phyloP scores from a whole-genome alignment of 2,888 invertebrate genomes.

The Pteria penguin region DNA sequence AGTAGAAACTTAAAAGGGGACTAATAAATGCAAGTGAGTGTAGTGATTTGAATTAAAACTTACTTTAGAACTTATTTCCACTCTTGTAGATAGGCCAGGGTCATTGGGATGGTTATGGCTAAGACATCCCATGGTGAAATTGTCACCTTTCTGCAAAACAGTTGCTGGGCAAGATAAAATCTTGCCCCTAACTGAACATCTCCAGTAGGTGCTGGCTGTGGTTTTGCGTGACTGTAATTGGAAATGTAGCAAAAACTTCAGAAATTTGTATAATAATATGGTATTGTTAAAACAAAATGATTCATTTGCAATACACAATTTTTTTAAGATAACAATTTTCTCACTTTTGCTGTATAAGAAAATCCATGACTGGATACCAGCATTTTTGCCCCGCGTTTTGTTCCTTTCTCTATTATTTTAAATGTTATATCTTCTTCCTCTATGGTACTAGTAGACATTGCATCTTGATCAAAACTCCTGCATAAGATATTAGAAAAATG shows the following conservation, averaged over 20 bases:
- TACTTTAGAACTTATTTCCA: neutral
- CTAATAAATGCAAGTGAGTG: no score
- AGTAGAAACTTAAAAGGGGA: no score
- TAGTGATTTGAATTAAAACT: no score
- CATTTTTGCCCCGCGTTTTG: neutral
- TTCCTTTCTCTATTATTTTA: neutral
- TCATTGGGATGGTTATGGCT: neutral
- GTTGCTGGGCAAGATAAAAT: neutral
- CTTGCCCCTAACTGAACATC: neutral
- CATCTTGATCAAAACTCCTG: no score
- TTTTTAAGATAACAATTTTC: neutral
- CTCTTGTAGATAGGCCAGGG: neutral
- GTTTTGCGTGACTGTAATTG: no score
- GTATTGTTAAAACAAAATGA: no score
- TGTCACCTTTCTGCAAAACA: neutral
- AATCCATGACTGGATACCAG: neutral
- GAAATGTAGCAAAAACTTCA: no score
- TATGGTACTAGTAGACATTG: no score
- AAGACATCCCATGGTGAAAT: neutral
- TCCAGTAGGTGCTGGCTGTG: neutral
- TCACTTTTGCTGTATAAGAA: neutral
- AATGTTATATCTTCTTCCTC: neutral
- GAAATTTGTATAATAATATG: no score
- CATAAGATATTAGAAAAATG: no score
- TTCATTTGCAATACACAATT: no score